Conservation (phyloP, 2,888 invertebrate species). For the Mimumesa dahlbomi region DNA sequence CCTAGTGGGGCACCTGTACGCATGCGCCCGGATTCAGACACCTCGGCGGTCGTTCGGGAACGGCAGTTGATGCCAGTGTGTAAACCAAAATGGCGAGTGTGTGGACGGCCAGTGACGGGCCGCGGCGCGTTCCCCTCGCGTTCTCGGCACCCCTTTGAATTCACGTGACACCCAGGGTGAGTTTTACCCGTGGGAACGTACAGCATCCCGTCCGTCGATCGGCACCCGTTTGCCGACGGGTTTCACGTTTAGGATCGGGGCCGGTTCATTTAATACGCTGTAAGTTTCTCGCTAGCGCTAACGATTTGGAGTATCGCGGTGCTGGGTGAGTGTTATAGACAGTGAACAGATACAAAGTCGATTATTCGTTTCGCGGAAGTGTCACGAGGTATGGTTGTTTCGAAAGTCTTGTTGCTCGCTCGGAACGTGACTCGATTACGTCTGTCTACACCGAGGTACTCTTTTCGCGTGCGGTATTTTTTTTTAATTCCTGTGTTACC, state of each 20-base stretch:
- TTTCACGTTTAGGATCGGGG: no score
- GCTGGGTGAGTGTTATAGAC: constrained; percentile 14
- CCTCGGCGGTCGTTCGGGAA: constrained; percentile 40
- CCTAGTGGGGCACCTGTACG: constrained; percentile 69
- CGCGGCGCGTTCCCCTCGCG: constrained; percentile 32
- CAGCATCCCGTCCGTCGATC: constrained; percentile 3
- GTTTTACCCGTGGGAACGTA: constrained; percentile 7
- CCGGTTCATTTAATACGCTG: no score
- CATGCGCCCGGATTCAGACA: constrained; percentile 55
- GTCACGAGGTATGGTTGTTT: constrained; percentile 49
- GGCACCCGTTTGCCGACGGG: constrained; percentile 24
- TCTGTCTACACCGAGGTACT: neutral
- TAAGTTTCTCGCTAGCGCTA: no score
- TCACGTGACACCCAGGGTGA: constrained; percentile 34
- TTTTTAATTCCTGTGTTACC: constrained; percentile 7
- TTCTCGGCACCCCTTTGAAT: constrained; percentile 36
- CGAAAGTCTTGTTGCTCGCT: constrained; percentile 30
- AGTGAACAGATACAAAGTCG: constrained; percentile 8
- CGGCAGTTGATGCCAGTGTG: no score
- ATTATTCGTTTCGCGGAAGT: constrained; percentile 45
- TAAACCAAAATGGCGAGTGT: constrained; percentile 65
- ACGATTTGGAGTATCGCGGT: constrained; percentile 6
- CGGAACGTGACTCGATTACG: constrained; percentile 30
- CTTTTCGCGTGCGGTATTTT: constrained; percentile 13
- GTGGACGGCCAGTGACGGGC: constrained; percentile 42